Percentiles rank a stretch among this genome's conserved stretches.
phyloP scores from a whole-genome alignment of 1,140 invertebrate species.

The Acyrthosiphon pisum region DNA sequence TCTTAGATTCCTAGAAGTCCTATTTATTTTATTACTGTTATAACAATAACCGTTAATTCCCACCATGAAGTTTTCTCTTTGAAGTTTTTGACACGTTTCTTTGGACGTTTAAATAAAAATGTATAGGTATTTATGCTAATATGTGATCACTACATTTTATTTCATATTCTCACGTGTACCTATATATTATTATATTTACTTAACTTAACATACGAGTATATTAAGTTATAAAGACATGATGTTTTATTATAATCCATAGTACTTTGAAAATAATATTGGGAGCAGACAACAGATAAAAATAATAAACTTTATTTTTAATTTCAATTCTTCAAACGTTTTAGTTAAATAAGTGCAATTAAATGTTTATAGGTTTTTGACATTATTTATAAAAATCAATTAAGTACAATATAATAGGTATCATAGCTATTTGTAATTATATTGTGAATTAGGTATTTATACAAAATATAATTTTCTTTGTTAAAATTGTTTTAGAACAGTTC shows the following conservation, averaged over 20 bases:
- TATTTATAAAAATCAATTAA: neutral
- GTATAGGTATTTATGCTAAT: neutral
- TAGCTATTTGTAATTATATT: neutral
- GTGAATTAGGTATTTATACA: neutral
- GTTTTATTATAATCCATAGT: neutral
- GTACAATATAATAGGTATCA: too few species aligned
- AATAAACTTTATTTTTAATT: neutral
- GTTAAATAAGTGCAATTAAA: neutral
- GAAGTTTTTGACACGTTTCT: slow-evolving; percentile 11
- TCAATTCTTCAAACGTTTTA: neutral
- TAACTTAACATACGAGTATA: neutral
- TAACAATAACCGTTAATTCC: neutral
- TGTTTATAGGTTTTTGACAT: neutral
- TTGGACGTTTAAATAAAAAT: neutral
- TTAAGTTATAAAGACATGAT: neutral
- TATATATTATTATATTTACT: neutral
- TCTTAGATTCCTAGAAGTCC: neutral
- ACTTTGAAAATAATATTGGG: neutral
- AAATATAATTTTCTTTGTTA: neutral
- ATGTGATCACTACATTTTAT: neutral
- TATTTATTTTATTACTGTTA: neutral
- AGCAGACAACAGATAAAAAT: neutral
- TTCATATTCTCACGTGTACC: neutral
- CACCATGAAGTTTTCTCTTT: neutral
- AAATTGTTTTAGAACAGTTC: neutral